Conservation (phyloP, 53 echinoderm and acorn worm species). For the Paelopatides confundens region DNA sequence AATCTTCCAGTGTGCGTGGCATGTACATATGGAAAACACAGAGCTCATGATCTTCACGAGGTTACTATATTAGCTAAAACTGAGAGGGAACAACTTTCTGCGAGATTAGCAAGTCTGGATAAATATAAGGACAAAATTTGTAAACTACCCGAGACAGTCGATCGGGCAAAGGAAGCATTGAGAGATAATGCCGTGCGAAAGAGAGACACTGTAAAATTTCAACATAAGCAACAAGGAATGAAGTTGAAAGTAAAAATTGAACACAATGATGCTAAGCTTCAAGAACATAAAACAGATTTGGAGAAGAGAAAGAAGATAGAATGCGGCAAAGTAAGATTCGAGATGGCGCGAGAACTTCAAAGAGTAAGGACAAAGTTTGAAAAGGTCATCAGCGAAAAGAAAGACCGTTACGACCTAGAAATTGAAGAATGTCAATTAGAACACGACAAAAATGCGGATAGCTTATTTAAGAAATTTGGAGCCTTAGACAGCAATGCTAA, state of each 20-base stretch:
- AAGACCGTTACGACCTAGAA: not conserved
- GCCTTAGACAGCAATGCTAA: not conserved
- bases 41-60: not conserved
- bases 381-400: not conserved
- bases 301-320: not conserved
- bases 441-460: not conserved
- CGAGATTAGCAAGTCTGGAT: not conserved
- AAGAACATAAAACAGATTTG: not conserved
- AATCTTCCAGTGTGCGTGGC: slow-evolving; percentile 15
- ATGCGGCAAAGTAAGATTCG: not conserved
- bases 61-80: not conserved
- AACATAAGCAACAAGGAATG: not conserved
- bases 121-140: not conserved
- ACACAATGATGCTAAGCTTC: not conserved
- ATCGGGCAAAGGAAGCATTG: not conserved
- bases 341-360: not conserved
- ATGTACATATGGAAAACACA: slow-evolving; percentile 18
- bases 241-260: not conserved
- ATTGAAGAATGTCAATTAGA: not conserved
- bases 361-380: not conserved
- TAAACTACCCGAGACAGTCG: not conserved
- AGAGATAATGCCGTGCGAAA: not conserved
- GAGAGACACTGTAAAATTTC: not conserved
- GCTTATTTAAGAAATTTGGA: not conserved
- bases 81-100: not conserved